Conservation (phyloP, 2,797 vertebrate genomes). For the Sparus aurata region DNA sequence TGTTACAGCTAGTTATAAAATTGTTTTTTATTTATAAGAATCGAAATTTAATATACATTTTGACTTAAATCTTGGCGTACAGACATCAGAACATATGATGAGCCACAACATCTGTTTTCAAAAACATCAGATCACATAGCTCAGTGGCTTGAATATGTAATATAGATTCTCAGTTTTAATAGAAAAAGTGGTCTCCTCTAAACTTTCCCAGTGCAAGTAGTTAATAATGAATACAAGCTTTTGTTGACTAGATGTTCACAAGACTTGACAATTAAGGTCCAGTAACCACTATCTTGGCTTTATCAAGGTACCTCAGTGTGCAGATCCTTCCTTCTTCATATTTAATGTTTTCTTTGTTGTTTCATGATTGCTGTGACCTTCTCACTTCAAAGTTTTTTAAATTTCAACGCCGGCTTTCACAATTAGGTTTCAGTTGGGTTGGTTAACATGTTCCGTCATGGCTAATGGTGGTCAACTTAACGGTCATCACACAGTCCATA, state of each 20-base stretch:
- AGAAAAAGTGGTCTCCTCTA: not conserved
- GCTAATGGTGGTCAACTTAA: not conserved
- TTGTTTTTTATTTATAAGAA: not conserved
- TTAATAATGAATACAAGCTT: not conserved
- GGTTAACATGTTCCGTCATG: not conserved
- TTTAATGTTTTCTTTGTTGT: not conserved
- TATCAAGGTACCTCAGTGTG: not conserved
- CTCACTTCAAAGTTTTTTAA: not conserved
- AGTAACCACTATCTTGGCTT: not conserved
- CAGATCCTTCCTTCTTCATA: not conserved
- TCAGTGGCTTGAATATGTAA: not conserved
- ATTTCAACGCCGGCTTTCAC: not conserved
- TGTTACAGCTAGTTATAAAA: not conserved
- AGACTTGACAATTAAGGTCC: not conserved
- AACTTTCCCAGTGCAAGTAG: not conserved
- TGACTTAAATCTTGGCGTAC: not conserved
- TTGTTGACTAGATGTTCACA: not conserved
- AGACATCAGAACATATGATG: not conserved
- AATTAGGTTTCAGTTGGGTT: not conserved
- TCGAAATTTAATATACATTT: not conserved
- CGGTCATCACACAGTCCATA: not conserved
- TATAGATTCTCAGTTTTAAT: not conserved
- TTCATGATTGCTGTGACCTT: not conserved
- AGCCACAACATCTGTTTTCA: not conserved
- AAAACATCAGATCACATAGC: not conserved